A percentile compares a stretch with the other conserved stretches of the same genome.
phyloP scores from a whole-genome alignment of 2,113 vertebrate species.

The Reinhardtius hippoglossoides region DNA sequence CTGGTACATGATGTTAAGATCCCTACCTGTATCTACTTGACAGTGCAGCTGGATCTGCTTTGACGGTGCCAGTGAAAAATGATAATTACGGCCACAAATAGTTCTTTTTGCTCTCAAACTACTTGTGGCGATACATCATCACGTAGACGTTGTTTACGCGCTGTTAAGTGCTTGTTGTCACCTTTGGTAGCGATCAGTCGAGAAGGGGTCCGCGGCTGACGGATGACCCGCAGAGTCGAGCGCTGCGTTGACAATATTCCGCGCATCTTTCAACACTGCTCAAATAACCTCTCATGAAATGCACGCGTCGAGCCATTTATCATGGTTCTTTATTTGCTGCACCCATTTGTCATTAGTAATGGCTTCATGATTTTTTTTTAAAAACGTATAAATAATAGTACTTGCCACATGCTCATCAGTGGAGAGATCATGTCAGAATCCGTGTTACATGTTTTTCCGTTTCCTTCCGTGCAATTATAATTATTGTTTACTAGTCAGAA shows the following conservation, averaged over 20 bases:
- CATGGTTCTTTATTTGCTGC: slow-evolving; percentile 47
- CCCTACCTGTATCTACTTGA: slow-evolving; percentile 72
- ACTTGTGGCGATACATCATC: slow-evolving; percentile 70
- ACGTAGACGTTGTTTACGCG: slow-evolving; percentile 69
- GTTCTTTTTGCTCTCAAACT: slow-evolving; percentile 72
- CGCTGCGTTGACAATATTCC: slow-evolving; percentile 34
- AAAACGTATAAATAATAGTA: slow-evolving; percentile 50
- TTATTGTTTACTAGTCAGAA: slow-evolving; percentile 28
- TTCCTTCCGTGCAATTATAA: background rate
- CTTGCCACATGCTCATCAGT: slow-evolving; percentile 53
- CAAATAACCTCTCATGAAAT: slow-evolving; percentile 54
- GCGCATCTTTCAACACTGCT: slow-evolving; percentile 60
- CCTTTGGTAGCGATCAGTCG: slow-evolving; percentile 63
- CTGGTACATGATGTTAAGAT: slow-evolving; percentile 55
- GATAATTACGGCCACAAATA: slow-evolving; percentile 73
- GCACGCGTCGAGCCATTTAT: slow-evolving; percentile 58
- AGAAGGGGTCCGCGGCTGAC: slow-evolving; percentile 62
- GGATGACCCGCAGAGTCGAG: slow-evolving; percentile 59
- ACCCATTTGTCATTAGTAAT: slow-evolving; percentile 62
- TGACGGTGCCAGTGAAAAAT: slow-evolving; percentile 72
- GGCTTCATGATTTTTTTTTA: slow-evolving; percentile 43
- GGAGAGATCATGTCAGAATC: slow-evolving; percentile 51
- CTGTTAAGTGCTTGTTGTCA: slow-evolving; percentile 77
- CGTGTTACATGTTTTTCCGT: background rate
- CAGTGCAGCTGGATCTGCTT: slow-evolving; percentile 52